phyloP scores from a whole-genome alignment of 2,113 vertebrate genomes.

The Lipophrys pholis region DNA sequence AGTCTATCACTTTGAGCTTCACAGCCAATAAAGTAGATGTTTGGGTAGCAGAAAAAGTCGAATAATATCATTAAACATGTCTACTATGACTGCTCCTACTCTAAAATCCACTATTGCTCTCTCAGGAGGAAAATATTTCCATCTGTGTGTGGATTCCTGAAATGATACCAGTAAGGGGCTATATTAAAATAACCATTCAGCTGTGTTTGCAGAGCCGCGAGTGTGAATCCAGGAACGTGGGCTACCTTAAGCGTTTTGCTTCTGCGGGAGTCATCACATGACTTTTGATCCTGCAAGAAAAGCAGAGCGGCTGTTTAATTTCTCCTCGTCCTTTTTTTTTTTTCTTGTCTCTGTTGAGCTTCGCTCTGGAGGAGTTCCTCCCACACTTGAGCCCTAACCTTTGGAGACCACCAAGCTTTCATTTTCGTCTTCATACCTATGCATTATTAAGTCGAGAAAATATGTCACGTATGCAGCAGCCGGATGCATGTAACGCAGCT shows the following conservation, averaged over 20 bases:
- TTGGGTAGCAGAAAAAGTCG: background rate
- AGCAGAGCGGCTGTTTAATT: constrained; percentile 56
- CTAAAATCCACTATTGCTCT: background rate
- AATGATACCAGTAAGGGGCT: background rate
- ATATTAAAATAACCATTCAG: background rate
- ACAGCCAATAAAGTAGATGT: background rate
- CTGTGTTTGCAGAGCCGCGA: constrained; percentile 16
- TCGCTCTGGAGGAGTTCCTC: constrained; percentile 58
- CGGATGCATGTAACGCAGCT: background rate
- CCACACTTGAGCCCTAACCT: constrained; percentile 52
- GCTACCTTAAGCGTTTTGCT: constrained; percentile 34
- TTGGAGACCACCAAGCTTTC: constrained; percentile 20
- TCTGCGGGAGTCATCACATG: constrained; percentile 52
- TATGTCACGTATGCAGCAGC: background rate
- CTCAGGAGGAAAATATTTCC: constrained; percentile 15
- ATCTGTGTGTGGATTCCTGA: background rate
- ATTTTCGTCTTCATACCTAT: constrained; percentile 36
- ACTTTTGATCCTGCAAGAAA: constrained; percentile 62
- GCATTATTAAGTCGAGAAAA: constrained; percentile 19
- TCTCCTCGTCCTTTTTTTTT: constrained; percentile 4
- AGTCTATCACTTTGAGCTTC: background rate
- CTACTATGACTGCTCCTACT: background rate
- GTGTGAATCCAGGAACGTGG: constrained; percentile 6
- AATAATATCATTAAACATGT: background rate
- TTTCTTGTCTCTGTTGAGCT: constrained; percentile 51